Evolutionary conservation across 2,113 vertebrate genomes (phyloP).

Genomic region (Cheirogaleus medius): DNA sequence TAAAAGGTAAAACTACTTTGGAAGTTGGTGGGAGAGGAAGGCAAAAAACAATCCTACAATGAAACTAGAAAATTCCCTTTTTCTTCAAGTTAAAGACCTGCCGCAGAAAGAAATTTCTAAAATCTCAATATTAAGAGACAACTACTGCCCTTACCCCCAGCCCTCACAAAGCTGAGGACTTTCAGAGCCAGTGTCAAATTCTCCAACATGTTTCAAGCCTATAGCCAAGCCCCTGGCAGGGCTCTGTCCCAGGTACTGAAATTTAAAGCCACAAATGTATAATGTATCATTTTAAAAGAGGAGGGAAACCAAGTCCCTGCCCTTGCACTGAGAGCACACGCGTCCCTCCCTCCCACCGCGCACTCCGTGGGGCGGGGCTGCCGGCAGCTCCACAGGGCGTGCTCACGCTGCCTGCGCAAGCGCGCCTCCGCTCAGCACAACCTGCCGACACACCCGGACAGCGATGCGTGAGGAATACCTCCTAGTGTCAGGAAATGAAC

Average conservation of each 20-base stretch:
- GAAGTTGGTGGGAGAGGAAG: fast-evolving
- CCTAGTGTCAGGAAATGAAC: too few species aligned
- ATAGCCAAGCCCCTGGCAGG: too few species aligned
- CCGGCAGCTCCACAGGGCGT: neutral
- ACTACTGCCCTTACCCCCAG: neutral
- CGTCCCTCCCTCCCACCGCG: neutral
- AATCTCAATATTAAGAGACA: neutral
- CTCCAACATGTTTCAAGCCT: neutral
- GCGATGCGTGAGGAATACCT: fast-evolving
- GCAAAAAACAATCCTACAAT: neutral
- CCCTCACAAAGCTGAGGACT: too few species aligned
- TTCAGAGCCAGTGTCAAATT: neutral
- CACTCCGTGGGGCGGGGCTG: too few species aligned
- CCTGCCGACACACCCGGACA: fast-evolving
- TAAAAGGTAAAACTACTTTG: neutral
- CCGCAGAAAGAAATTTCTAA: neutral
- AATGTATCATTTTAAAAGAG: neutral
- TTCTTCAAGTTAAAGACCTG: neutral
- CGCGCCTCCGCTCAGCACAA: neutral
- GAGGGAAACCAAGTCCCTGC: neutral
- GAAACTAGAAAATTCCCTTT: neutral
- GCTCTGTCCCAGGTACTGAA: neutral
- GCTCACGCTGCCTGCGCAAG: fast-evolving
- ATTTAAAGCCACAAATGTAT: neutral
- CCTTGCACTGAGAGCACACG: neutral